Evolutionary conservation across 2,888 invertebrate genomes (phyloP), one percentile per base, ranked within the genome.

Genomic region (Tribolium freemani): DNA sequence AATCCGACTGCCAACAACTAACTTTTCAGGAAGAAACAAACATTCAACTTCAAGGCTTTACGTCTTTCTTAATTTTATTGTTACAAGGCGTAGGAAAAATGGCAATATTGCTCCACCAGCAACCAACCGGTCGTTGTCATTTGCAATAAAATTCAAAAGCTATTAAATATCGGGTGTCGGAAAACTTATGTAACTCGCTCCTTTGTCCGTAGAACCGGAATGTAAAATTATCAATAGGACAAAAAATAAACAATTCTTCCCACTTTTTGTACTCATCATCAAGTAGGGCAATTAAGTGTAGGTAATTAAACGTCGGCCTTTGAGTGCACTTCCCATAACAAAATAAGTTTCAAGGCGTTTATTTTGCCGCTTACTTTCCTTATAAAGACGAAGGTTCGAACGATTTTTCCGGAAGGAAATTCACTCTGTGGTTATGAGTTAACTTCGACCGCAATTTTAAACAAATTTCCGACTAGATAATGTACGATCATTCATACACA

Each of bases 261-360:
- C 21, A 21, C 21, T 21, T 21, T 38, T 6, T 38, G 0, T 9
- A 38, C 3, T 0, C 5, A 5, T 8, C 38, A n/a, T 38, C 38
- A n/a, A 38, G 8, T n/a, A 1, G 31, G 2, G 31, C 10, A 46
- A 60, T 60, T 45, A n/a, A 8, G 8, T 11, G n/a, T n/a, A n/a
- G n/a, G 44, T 16, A 44, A 57, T 57, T 58, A 58, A 45, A 3
- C 2, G 20, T 4, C 60, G 60, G 46, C 60, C 60, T 60, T 21
- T 10, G 26, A 3, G 10, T 16, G 38, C 20, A 16, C 60, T 60
- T 60, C 60, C 60, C 60, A 46, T 44, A 60, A 60, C 26, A 45
- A 26, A 21, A 10, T 60, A 60, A 57, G 9, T 60, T 26, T n/a
- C 60, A 60, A 60, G 60, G 60, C 48, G 20, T 60, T 57, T 57